Conservation (phyloP, 2,888 invertebrate genomes). For the Aspidiotus rigidus region DNA sequence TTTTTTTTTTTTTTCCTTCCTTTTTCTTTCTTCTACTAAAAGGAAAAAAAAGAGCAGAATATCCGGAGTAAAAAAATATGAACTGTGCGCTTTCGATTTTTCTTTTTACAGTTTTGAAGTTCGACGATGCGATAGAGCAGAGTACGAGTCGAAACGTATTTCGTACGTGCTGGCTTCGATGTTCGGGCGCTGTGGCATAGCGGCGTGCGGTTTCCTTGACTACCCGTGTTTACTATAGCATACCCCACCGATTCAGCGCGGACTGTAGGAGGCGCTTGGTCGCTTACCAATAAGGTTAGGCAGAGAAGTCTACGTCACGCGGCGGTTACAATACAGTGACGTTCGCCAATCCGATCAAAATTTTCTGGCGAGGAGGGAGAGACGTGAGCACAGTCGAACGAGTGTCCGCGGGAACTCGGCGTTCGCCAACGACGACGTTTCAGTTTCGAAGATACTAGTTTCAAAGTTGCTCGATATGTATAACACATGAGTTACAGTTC, state of each 20-base stretch:
- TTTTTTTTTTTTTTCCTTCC: no score
- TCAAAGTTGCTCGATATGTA: conserved; percentile 47
- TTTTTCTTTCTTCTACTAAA: no score
- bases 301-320: conserved; percentile 25
- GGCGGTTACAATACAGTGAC: conserved; percentile 30
- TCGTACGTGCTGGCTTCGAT: conserved; percentile 17
- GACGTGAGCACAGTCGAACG: not conserved
- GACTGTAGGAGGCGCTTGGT: conserved; percentile 20
- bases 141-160: conserved; percentile 25
- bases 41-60: no score
- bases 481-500: conserved; percentile 51
- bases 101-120: no score
- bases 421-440: conserved; percentile 9
- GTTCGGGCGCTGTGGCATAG: conserved; percentile 1
- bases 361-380: conserved; percentile 11
- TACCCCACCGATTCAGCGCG: conserved; percentile 21
- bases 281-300: conserved; percentile 25
- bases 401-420: conserved; percentile 11
- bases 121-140: no score
- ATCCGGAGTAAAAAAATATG: no score
- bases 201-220: conserved; percentile 33
- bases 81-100: no score
- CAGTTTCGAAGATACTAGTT: conserved; percentile 34
- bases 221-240: conserved; percentile 31
- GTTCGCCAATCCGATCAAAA: conserved; percentile 34